phyloP scores from a whole-genome alignment of 2,113 vertebrate genomes.

The Ginglymostoma cirratum region DNA sequence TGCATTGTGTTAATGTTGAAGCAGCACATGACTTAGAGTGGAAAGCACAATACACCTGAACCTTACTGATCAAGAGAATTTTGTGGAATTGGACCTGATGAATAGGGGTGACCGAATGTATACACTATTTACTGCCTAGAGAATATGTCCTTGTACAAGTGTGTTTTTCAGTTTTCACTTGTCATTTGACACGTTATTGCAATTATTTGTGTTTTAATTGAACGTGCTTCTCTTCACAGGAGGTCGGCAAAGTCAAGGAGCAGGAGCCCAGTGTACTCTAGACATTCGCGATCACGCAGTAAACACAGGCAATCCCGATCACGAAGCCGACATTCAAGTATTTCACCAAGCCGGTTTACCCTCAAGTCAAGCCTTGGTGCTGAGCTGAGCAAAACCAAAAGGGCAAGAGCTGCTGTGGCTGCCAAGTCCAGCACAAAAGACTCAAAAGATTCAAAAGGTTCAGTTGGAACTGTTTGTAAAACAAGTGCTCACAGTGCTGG shows the following conservation, averaged over 20 bases:
- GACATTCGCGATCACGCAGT: conserved; percentile 81
- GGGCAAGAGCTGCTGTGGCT: conserved; percentile 78
- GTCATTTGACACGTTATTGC: neutral
- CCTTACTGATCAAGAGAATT: neutral
- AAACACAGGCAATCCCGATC: conserved; percentile 82
- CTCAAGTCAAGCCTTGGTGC: conserved; percentile 90
- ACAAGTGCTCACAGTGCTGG: conserved; percentile 51
- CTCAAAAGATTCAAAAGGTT: conserved; percentile 60
- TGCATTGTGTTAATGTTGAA: neutral
- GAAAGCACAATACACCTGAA: neutral
- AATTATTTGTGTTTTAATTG: neutral
- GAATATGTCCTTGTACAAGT: neutral
- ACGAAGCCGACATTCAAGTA: conserved; percentile 77
- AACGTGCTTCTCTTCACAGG: conserved; percentile 50
- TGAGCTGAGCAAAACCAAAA: conserved; percentile 86
- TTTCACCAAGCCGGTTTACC: conserved; percentile 77
- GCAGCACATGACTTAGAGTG: neutral
- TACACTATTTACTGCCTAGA: neutral
- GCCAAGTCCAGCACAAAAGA: conserved; percentile 71
- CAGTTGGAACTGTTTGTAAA: conserved; percentile 24
- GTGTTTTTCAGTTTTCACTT: neutral
- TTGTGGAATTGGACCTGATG: neutral
- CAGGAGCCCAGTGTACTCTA: conserved; percentile 76
- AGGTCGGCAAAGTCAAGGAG: conserved; percentile 87
- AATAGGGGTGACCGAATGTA: neutral